These are phyloP conservation scores for Myotis pilosus DNA, from an alignment of 2,797 vertebrate genomes.

Conservation along the genomic window DNA sequence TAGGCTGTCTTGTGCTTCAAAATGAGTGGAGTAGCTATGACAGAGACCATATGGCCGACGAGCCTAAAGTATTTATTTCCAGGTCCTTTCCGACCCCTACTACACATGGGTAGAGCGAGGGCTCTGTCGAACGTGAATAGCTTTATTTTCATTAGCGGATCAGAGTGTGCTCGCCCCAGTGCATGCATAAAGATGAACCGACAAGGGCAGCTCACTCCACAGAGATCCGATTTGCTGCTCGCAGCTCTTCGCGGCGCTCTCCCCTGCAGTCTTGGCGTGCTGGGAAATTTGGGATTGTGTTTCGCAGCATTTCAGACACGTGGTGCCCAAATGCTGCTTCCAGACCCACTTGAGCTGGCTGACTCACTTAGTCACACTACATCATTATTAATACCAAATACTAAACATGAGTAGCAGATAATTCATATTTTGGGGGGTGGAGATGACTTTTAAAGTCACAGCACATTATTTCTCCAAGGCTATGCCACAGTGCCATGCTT, in stretches of 20 bases:
- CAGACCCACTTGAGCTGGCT: neutral
- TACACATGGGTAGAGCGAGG: neutral
- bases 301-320: slow-evolving; percentile 28
- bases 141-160: neutral
- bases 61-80: neutral
- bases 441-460: slow-evolving; percentile 65
- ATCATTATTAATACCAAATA: slow-evolving; percentile 64
- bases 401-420: slow-evolving; percentile 68
- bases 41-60: neutral
- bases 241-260: neutral
- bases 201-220: neutral
- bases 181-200: neutral
- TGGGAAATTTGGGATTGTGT: neutral
- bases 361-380: slow-evolving; percentile 49
- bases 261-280: neutral
- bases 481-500: slow-evolving; percentile 5
- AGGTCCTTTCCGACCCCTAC: neutral
- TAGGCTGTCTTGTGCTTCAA: neutral
- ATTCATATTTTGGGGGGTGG: slow-evolving; percentile 57
- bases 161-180: neutral
- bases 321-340: slow-evolving; percentile 60
- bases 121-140: neutral
- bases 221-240: neutral
- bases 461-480: slow-evolving; percentile 63
- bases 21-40: neutral